phyloP scores from a whole-genome alignment of 2,797 vertebrate species.

The Gouania willdenowi region DNA sequence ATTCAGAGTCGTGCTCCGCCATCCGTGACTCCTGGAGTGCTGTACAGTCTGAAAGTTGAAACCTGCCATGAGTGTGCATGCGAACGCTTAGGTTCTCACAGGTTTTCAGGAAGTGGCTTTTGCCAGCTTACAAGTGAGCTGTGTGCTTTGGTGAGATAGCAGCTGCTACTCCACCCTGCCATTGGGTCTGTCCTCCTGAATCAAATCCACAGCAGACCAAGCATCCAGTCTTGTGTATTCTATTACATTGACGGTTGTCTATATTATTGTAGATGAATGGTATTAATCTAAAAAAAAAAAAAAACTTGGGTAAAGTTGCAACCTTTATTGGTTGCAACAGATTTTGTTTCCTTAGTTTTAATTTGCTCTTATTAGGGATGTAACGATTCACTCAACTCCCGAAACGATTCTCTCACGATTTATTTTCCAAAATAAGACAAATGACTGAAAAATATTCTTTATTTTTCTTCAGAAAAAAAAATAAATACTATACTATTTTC shows the following conservation, averaged over 20 bases:
- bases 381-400: no score
- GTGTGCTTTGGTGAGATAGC: constrained; percentile 19
- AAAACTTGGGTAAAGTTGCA: constrained; percentile 4
- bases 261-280: constrained; percentile 26
- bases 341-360: no score
- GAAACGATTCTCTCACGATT: no score
- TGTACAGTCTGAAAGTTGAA: constrained; percentile 31
- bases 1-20: not conserved
- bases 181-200: constrained; percentile 27
- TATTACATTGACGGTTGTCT: constrained; percentile 11
- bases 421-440: no score
- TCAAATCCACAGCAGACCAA: constrained; percentile 29
- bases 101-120: constrained; percentile 18
- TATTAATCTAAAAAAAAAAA: constrained; percentile 50
- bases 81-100: constrained; percentile 11
- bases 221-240: constrained; percentile 26
- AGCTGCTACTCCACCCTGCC: constrained; percentile 2
- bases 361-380: no score
- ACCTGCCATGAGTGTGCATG: constrained; percentile 4
- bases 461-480: no score
- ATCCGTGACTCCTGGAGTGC: not conserved
- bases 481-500: no score
- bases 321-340: not conserved
- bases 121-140: constrained; percentile 6
- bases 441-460: no score